Evolutionary conservation across 2,797 vertebrate species (phyloP), one percentile per base, ranked within the genome.

Genomic region (Sciurus vulgaris): DNA sequence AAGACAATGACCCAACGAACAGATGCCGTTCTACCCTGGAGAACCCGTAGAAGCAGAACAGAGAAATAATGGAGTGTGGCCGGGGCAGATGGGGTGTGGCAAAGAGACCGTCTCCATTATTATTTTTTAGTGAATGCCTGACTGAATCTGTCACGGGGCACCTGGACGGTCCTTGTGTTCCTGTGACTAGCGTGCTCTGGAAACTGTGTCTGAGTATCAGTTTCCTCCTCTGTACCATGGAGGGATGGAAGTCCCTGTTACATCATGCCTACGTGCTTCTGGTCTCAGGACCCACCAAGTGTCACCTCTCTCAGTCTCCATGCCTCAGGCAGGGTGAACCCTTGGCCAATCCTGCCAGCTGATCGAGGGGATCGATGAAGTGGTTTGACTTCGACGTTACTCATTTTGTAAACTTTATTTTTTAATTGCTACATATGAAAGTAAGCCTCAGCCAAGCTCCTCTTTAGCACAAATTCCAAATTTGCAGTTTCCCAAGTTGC

Each of bases 191-290:
- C 73, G 5, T 91, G 38, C 65, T 90, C 35, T n/a, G 86, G 92
- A 82, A 77, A 94, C 20, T 30, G 92, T 70, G 67, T 61, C 85
- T 87, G 81, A 65, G 1, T 93, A 81, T 92, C 94, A 70, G 54
- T 49, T 97, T 87, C 85, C 47, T 95, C 22, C 41, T 41, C 38
- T 30, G 12, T 8, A 93, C 85, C 78, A 14, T 44, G 93, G 41
- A 82, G 69, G 33, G 47, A 88, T 4, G 90, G 54, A 97, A 93
- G 41, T 63, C 61, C 1, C 41, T n/a, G 33, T 77, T 63, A 88
- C 38, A 7, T 81, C 61, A 87, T 59, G 0, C n/a, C 51, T 6
- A 22, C 14, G n/a, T 9, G 76, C 35, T 81, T 89, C 61, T 41
- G 35, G 47, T 35, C n/a, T 82, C 15, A 59, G 3, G 28, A 9